These are phyloP conservation scores for Volucella zonaria DNA, from an alignment of 2,888 invertebrate species.

Conservation along the genomic window DNA sequence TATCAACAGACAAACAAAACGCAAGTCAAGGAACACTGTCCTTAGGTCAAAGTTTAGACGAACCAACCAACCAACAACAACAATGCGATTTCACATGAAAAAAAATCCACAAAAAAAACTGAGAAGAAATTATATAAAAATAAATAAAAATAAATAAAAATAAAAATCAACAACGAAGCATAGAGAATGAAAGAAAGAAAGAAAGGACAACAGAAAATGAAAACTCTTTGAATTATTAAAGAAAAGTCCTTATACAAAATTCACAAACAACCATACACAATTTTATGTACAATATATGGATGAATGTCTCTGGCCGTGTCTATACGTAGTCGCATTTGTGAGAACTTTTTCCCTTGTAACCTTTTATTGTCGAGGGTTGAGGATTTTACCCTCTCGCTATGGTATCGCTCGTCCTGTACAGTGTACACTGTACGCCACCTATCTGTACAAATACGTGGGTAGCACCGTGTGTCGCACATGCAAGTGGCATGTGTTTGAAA, in stretches of 20 bases:
- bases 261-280: constrained; percentile 20
- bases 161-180: too few relatives aligned
- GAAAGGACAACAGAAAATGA: constrained; percentile 1
- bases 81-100: constrained; percentile 27
- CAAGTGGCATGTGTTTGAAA: constrained; percentile 55
- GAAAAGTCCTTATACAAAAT: constrained; percentile 47
- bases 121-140: background rate
- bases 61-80: constrained; percentile 9
- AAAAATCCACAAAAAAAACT: background rate
- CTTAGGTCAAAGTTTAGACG: constrained; percentile 38
- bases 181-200: background rate
- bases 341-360: constrained; percentile 5
- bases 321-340: constrained; percentile 19
- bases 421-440: constrained; percentile 4
- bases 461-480: constrained; percentile 11
- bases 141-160: background rate
- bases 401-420: background rate
- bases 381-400: constrained; percentile 40
- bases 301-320: background rate
- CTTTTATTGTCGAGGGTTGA: constrained; percentile 41
- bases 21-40: constrained; percentile 60
- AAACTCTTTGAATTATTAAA: constrained; percentile 62
- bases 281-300: background rate
- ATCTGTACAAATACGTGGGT: too few relatives aligned
- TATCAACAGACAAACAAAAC: constrained; percentile 31